Evolutionary conservation across 2,888 invertebrate species (phyloP).

Genomic region (Acronicta aceris): DNA sequence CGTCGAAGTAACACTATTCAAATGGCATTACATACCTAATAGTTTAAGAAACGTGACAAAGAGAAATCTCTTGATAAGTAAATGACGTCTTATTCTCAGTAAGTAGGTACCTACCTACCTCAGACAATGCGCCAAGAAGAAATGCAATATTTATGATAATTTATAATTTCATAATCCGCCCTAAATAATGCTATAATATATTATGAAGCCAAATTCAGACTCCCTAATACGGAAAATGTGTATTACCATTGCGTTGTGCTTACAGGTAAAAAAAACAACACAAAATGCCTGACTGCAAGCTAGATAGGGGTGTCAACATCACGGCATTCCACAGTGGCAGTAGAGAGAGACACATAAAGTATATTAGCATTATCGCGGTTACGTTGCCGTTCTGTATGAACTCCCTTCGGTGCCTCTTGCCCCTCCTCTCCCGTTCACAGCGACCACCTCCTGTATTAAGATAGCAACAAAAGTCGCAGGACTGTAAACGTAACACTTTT

Average conservation of each 20-base stretch:
- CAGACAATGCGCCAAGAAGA: too few species aligned
- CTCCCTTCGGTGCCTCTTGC: conserved; percentile 82
- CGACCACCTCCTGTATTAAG: conserved; percentile 74
- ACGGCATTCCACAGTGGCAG: conserved; percentile 48
- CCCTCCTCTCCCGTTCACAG: conserved; percentile 75
- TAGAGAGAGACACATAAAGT: conserved; percentile 69
- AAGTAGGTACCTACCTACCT: too few species aligned
- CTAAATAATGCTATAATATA: too few species aligned
- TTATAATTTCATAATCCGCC: too few species aligned
- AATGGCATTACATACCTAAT: too few species aligned
- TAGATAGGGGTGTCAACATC: conserved; percentile 50
- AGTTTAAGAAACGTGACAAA: too few species aligned
- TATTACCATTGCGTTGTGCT: not conserved
- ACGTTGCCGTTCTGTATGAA: conserved; percentile 78
- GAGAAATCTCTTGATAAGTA: too few species aligned
- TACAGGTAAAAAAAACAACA: conserved; percentile 21
- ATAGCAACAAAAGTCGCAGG: conserved; percentile 69
- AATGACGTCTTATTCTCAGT: too few species aligned
- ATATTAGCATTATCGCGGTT: conserved; percentile 78
- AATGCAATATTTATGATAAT: too few species aligned
- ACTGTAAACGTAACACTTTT: conserved; percentile 67
- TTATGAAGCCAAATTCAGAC: too few species aligned
- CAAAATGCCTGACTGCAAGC: conserved; percentile 5
- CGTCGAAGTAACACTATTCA: too few species aligned
- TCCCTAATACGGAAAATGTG: not conserved